Evolutionary conservation across 2,797 vertebrate species (phyloP).

Genomic region (Yasuhikotakia modesta): DNA sequence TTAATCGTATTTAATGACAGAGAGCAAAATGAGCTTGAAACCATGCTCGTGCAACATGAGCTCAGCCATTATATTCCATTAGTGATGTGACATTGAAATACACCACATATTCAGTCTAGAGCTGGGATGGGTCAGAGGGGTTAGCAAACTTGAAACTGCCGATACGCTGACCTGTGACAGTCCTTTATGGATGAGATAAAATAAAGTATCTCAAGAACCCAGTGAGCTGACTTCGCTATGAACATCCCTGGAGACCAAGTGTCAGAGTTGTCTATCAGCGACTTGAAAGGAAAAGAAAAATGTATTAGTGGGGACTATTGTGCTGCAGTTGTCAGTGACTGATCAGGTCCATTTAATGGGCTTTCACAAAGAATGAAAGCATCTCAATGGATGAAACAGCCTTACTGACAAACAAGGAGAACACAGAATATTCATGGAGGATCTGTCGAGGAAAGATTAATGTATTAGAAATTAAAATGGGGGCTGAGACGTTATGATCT

Average conservation of each 20-base stretch:
- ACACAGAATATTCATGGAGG: constrained; percentile 99
- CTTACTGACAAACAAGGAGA: constrained; percentile 94
- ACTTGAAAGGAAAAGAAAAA: constrained; percentile 90
- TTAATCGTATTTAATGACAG: constrained; percentile 94
- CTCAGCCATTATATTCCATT: constrained; percentile 83
- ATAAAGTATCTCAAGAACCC: constrained; percentile 82
- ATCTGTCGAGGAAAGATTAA: constrained; percentile 99
- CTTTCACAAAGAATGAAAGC: constrained; percentile 96
- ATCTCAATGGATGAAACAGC: constrained; percentile 99
- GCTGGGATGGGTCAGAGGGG: constrained; percentile 67
- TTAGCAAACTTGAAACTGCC: constrained; percentile 80
- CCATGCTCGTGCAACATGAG: constrained; percentile 83
- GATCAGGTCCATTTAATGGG: constrained; percentile 95
- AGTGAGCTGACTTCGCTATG: constrained; percentile 73
- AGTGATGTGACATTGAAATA: constrained; percentile 62
- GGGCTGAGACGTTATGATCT: constrained; percentile 95
- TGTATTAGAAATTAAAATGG: constrained; percentile 99
- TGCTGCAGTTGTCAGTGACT: constrained; percentile 96
- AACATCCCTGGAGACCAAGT: constrained; percentile 83
- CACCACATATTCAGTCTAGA: constrained; percentile 63
- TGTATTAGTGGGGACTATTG: constrained; percentile 88
- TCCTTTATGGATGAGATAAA: constrained; percentile 87
- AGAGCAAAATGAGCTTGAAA: constrained; percentile 89
- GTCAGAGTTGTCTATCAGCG: constrained; percentile 95
- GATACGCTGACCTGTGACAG: constrained; percentile 91